Evolutionary conservation across 2,113 vertebrate species (phyloP), one percentile per base, ranked within the genome.

Genomic region (Alligator sinensis): DNA sequence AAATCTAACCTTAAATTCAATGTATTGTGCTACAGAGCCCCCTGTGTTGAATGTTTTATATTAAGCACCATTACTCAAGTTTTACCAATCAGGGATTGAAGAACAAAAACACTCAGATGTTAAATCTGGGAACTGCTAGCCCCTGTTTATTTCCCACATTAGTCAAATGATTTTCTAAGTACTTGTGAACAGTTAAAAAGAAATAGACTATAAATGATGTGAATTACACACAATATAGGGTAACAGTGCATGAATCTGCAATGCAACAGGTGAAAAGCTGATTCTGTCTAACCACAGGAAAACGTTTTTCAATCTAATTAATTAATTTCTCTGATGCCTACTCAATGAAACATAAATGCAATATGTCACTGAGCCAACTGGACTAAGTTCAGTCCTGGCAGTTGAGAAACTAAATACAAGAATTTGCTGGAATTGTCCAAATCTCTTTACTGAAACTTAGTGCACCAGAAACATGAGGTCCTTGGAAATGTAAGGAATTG

Each of bases 21-120:
- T 94, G 93, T 94, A 79, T 93, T 91, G 93, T 82, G 79, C 90
- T 97, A 80, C 61, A 96, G 90, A 97, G 92, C 91, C 91, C 87
- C 96, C 95, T 97, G 68, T 80, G 89, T 92, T 88, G 77, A 94
- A 89, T 27, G 14, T 60, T 85, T 96, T 92, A 72, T 77, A 86
- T 85, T 91, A 92, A 75, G 83, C 54, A 80, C 30, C 34, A 90
- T 85, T 86, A 59, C 66, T 92, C 94, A 77, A 11, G 66, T 75
- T 90, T 92, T 68, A 80, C 54, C 84, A 89, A 72, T 68, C 27
- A 83, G 77, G 77, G 38, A 82, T 77, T 55, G 76, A 30, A 90
- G 60, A 89, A 22, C 87, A 72, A 72, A 55, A 47, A 1, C 47
- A 47, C 22, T 18, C 70, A 28, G 18, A 72, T 22, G 30, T 87